Evolutionary conservation across 2,888 invertebrate species (phyloP).

Genomic region (Hoplodrina ambigua): DNA sequence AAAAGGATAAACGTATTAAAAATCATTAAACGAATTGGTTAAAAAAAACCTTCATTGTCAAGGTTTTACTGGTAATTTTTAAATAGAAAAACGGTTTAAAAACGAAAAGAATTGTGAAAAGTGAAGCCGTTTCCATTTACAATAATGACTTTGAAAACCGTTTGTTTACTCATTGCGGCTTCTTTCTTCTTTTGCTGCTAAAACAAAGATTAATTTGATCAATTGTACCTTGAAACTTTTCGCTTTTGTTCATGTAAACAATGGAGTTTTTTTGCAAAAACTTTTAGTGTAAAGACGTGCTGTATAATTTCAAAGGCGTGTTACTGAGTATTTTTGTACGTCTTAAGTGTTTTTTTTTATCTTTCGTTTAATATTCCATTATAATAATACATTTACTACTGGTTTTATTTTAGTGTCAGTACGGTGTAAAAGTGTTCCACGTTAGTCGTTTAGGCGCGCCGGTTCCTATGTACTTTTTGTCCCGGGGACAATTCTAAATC

Average conservation of each 20-base stretch:
- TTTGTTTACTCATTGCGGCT: conserved; percentile 44
- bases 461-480: conserved; percentile 85
- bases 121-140: conserved; percentile 45
- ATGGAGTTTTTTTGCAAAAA: conserved; percentile 14
- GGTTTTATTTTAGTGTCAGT: conserved; percentile 20
- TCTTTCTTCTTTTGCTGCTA: conserved; percentile 30
- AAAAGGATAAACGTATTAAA: not conserved
- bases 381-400: not conserved
- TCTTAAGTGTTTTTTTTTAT: not conserved
- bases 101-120: conserved; percentile 41
- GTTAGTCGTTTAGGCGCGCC: conserved; percentile 78
- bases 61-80: conserved; percentile 19
- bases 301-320: conserved; percentile 12
- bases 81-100: conserved; percentile 29
- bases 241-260: conserved; percentile 35
- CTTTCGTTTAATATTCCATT: not conserved
- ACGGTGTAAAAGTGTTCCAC: conserved; percentile 65
- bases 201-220: conserved; percentile 42
- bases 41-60: conserved; percentile 5
- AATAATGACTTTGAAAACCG: conserved; percentile 40
- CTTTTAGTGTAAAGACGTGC: conserved; percentile 4
- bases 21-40: not conserved
- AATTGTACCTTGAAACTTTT: conserved; percentile 32
- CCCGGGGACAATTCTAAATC: conserved; percentile 86
- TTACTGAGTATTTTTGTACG: not conserved